Base-by-base conservation (phyloP, 2,888 invertebrate species). In the Pandemis corylana region DNA sequence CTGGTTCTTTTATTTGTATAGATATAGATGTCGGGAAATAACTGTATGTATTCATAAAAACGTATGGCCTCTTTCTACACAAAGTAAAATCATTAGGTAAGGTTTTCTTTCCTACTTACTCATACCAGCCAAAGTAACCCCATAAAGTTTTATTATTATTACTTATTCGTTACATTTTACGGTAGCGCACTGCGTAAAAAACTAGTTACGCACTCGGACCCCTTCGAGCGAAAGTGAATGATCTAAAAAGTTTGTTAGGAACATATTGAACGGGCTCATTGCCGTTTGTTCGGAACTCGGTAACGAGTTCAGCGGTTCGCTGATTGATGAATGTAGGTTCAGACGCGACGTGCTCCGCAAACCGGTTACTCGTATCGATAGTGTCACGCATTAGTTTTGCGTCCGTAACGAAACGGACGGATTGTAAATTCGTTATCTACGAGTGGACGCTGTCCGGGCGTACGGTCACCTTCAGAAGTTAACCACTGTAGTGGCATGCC, bases 181-280 rank as follows among this genome's bases (percentile, higher is more conserved):
- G 75, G 70, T 49, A 36, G 65, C 44, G 62, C 44, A 74, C 70
- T 62, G 70, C 84, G 86, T 83, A 78, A 76, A 69, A 69, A 75
- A 73, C 80, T 81, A 84, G 82, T 81, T 83, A 83, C 82, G 77
- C 74, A 77, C 80, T 77, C 78, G 78, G 80, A 82, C 83, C 86
- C 86, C 87, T 87, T 86, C 87, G 83, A 82, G 89, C 88, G 90
- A 86, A 87, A 91, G 91, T 93, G 93, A 93, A 87, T 91, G 92
- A 93, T 94, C 91, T 89, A 85, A 89, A 92, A 93, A 93, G 87
- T 93, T 93, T 86, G 74, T 83, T 83, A 83, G 88, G 86, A 88
- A 90, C 88, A 90, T 88, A 90, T 88, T 84, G 86, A 85, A 81
- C 82, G 82, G 78, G 80, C 88, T 87, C 90, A 89, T 89, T 88